Evolutionary conservation across 64 coral and sea anemone genomes (phyloP).

Genomic region (Montipora capricornis): DNA sequence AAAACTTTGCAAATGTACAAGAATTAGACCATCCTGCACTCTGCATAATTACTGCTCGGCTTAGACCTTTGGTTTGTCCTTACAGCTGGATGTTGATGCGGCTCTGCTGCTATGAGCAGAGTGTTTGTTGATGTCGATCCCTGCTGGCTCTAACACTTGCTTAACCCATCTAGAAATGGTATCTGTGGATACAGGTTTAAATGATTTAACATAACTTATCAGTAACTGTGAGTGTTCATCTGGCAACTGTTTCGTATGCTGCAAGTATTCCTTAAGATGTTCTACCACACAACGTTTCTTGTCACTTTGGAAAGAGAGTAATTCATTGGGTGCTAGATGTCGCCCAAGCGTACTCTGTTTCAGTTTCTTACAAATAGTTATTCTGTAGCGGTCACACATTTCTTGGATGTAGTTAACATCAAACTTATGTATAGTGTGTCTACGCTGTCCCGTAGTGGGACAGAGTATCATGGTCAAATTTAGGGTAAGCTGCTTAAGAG

Average conservation of each 20-base stretch:
- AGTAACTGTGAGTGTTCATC: no score
- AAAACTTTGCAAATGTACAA: neutral
- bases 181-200: no score
- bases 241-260: no score
- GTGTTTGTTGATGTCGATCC: slow-evolving; percentile 1
- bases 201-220: no score
- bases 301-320: no score
- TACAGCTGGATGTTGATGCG: slow-evolving; percentile 13
- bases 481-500: neutral
- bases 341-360: neutral
- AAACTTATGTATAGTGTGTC: no score
- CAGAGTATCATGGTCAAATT: slow-evolving; percentile 23
- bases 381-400: neutral
- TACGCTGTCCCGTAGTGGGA: neutral
- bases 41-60: neutral
- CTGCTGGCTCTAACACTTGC: no score
- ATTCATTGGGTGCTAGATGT: no score
- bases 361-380: neutral
- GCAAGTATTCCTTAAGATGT: no score
- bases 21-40: slow-evolving; percentile 27
- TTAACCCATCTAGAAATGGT: no score
- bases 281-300: no score
- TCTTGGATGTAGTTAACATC: neutral
- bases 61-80: neutral
- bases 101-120: slow-evolving; percentile 43